Evolutionary conservation across 2,113 vertebrate genomes (phyloP).

Genomic region (Otus sunia): DNA sequence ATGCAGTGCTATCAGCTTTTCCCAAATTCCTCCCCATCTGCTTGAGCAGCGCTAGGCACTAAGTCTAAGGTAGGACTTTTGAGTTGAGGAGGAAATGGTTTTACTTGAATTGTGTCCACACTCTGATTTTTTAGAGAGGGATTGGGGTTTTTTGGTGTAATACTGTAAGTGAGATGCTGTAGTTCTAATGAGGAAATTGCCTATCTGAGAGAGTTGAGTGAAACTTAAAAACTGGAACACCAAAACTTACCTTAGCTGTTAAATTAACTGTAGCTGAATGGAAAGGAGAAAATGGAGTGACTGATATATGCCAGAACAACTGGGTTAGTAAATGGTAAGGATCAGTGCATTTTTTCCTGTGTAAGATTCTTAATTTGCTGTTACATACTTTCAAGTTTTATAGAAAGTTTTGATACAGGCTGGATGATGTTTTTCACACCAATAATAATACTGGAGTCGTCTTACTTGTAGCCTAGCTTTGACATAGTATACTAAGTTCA

Average conservation of each 20-base stretch:
- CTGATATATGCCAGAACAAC: too few relatives aligned
- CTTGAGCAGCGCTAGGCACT: not conserved
- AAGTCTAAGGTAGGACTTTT: not conserved
- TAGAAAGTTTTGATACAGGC: not conserved
- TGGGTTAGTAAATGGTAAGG: not conserved
- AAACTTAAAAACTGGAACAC: not conserved
- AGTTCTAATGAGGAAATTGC: not conserved
- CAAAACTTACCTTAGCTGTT: not conserved
- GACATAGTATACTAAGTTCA: not conserved
- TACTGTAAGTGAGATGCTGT: not conserved
- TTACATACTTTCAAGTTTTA: not conserved
- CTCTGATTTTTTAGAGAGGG: not conserved
- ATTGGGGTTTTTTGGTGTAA: not conserved
- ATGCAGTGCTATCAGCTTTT: not conserved
- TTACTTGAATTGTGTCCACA: not conserved
- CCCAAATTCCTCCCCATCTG: not conserved
- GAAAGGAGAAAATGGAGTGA: not conserved
- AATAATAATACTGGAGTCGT: not conserved
- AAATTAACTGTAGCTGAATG: not conserved
- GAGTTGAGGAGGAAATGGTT: not conserved
- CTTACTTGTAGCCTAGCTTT: not conserved
- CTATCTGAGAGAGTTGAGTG: not conserved
- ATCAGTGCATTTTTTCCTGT: not conserved
- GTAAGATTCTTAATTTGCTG: not conserved
- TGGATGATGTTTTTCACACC: not conserved